These are phyloP conservation scores for Hecatera dysodea DNA, from an alignment of 2,888 invertebrate genomes.

Conservation along the genomic window DNA sequence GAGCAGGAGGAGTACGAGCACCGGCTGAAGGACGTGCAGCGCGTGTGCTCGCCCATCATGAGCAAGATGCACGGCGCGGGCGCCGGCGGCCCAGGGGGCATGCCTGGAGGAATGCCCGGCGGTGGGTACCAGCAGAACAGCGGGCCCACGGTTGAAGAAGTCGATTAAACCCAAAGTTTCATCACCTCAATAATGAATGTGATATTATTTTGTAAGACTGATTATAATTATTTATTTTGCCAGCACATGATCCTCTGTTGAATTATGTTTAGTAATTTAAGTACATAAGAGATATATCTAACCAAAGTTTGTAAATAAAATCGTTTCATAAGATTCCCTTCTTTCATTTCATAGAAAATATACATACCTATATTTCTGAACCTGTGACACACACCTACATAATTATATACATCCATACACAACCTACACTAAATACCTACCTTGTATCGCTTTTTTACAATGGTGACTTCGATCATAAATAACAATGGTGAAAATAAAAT, in stretches of 20 bases:
- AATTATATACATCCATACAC: not conserved
- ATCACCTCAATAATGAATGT: slow-evolving; percentile 15
- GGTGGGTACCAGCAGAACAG: slow-evolving; percentile 60
- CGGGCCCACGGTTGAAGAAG: slow-evolving; percentile 82
- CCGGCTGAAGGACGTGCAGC: slow-evolving; percentile 91
- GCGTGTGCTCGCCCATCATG: slow-evolving; percentile 91
- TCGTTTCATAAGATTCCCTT: not conserved
- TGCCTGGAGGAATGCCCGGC: not conserved
- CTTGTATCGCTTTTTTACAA: too few species aligned
- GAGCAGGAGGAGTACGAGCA: slow-evolving; percentile 92
- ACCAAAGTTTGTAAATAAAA: slow-evolving; percentile 26
- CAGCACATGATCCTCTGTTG: slow-evolving; percentile 34
- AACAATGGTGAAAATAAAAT: too few species aligned
- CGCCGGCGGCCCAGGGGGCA: not conserved
- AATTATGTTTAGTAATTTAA: slow-evolving; percentile 3
- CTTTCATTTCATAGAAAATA: slow-evolving; percentile 17
- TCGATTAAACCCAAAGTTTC: slow-evolving; percentile 71
- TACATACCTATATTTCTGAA: not conserved
- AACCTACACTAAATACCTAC: too few species aligned
- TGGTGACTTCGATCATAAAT: too few species aligned
- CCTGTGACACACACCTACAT: not conserved
- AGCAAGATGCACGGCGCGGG: slow-evolving; percentile 91
- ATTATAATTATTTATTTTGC: slow-evolving; percentile 42
- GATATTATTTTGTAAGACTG: slow-evolving; percentile 54
- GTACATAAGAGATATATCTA: not conserved